Conservation (phyloP, 30 jellyfish, hydroid and myxozoan species). For the Hydractinia symbiolongicarpus region DNA sequence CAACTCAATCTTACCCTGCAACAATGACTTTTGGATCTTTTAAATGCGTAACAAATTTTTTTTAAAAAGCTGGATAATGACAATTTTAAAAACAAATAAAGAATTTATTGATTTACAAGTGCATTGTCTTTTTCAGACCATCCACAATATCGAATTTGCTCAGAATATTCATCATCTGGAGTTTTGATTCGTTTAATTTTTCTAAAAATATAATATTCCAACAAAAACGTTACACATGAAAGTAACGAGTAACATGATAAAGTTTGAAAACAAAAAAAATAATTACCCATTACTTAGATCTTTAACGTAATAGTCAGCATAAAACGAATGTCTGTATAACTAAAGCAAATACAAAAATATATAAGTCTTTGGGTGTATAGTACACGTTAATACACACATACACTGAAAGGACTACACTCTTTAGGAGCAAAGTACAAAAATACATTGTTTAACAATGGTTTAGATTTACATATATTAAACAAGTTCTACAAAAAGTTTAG, state of each 20-base stretch:
- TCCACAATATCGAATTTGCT: constrained; percentile 75
- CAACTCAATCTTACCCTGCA: too few relatives aligned
- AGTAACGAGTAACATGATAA: neutral
- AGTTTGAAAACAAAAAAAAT: neutral
- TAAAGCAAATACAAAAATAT: constrained; percentile 1
- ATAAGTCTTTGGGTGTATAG: too few relatives aligned
- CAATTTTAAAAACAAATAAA: neutral
- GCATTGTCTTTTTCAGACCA: constrained; percentile 75
- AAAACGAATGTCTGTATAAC: constrained; percentile 83
- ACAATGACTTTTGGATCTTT: too few relatives aligned
- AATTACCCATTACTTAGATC: constrained; percentile 21
- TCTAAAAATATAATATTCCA: neutral
- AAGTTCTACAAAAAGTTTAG: neutral
- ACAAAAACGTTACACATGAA: neutral
- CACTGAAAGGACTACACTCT: too few relatives aligned
- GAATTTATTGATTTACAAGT: constrained; percentile 32
- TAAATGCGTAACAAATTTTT: neutral
- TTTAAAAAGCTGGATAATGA: neutral
- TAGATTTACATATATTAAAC: neutral
- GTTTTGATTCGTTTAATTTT: constrained; percentile 33
- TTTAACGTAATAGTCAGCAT: constrained; percentile 65
- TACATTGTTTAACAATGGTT: too few relatives aligned
- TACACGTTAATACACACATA: too few relatives aligned
- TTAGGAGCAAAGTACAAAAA: too few relatives aligned
- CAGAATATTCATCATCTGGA: constrained; percentile 44